Evolutionary conservation across 2,113 vertebrate species (phyloP).

Genomic region (Tragelaphus scriptus): DNA sequence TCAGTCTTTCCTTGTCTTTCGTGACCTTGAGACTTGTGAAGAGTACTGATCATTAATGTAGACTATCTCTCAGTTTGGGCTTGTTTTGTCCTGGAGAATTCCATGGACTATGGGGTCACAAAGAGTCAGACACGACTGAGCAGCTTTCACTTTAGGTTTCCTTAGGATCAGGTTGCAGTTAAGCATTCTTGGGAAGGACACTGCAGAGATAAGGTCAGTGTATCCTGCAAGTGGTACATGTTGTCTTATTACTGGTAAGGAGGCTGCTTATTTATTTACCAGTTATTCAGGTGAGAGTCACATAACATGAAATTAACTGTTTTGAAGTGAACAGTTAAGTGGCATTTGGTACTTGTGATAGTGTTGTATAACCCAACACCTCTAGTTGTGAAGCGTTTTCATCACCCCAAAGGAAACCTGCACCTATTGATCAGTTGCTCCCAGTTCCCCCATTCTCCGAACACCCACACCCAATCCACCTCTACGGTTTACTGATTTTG

Average conservation of each 20-base stretch:
- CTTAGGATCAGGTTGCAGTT: not conserved
- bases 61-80: not conserved
- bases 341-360: not conserved
- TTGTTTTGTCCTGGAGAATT: not conserved
- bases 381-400: not conserved
- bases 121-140: not conserved
- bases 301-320: not conserved
- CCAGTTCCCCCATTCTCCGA: not conserved
- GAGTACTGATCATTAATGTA: not conserved
- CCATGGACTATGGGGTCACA: not conserved
- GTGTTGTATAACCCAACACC: not conserved
- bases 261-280: not conserved
- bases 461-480: rapidly evolving
- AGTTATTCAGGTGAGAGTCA: not conserved
- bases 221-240: not conserved
- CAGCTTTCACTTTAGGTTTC: not conserved
- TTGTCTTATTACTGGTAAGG: not conserved
- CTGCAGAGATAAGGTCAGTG: not conserved
- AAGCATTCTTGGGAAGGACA: not conserved
- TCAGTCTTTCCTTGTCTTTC: not conserved
- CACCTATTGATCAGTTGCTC: not conserved
- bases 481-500: not conserved
- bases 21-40: not conserved
- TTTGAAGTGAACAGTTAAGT: not conserved
- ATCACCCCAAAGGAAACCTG: not conserved